A percentile compares a stretch with the other conserved stretches of the same genome.
Conservation (phyloP, 2,797 vertebrate species). For the Sardinella longiceps region DNA sequence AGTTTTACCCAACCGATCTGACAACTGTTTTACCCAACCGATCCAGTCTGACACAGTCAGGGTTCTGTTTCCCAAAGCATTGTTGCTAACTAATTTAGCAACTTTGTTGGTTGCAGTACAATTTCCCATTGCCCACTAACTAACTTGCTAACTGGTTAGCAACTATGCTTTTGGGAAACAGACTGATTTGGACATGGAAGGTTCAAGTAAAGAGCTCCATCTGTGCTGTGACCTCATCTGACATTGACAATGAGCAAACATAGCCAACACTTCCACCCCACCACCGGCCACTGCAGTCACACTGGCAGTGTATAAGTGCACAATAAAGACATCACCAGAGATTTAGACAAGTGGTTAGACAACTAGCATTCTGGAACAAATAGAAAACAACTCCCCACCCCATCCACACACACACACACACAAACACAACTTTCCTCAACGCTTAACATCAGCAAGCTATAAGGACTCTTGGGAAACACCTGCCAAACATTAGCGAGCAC, state of each 20-base stretch:
- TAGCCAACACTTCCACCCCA: constrained; percentile 39
- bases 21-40: no score
- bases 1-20: no score
- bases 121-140: no score
- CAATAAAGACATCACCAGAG: constrained; percentile 15
- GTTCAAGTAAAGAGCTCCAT: not conserved
- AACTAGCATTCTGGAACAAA: not conserved
- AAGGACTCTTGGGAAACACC: not conserved
- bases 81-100: no score
- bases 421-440: not conserved
- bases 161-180: no score
- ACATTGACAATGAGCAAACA: not conserved
- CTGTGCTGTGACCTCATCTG: not conserved
- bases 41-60: no score
- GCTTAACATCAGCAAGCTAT: not conserved
- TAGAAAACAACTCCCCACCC: not conserved
- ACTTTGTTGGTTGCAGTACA: no score
- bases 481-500: not conserved
- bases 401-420: not conserved
- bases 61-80: no score
- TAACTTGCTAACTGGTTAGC: no score
- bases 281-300: not conserved
- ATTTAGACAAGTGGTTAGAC: constrained; percentile 11
- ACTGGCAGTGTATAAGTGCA: constrained; percentile 14
- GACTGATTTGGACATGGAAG: not conserved